These are phyloP conservation scores for Peromyscus polionotus DNA, from an alignment of 2,113 vertebrate species.

Conservation along the genomic window DNA sequence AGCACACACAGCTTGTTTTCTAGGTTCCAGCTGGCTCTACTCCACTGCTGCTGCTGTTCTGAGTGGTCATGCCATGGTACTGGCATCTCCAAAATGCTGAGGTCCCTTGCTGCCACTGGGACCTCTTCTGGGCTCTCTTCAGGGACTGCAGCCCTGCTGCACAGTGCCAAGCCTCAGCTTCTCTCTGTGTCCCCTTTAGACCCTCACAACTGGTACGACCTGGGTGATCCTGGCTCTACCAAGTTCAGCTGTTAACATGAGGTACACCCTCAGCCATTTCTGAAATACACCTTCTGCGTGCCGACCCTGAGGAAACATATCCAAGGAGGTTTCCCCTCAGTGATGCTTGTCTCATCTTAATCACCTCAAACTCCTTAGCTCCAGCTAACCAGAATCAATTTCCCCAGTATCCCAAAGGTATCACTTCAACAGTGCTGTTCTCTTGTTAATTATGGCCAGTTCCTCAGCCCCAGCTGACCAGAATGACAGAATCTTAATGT, in stretches of 20 bases:
- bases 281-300: background rate
- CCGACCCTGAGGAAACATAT: background rate
- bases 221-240: background rate
- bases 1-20: background rate
- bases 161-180: background rate
- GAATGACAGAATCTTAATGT: no score
- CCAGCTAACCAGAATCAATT: background rate
- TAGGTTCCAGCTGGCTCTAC: background rate
- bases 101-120: background rate
- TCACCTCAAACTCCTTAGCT: background rate
- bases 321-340: background rate
- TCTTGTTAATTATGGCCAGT: background rate
- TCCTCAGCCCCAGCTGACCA: background rate
- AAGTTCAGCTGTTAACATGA: background rate
- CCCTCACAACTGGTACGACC: background rate
- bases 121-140: background rate
- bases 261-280: background rate
- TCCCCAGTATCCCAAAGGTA: background rate
- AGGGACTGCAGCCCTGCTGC: background rate
- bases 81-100: background rate
- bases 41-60: background rate
- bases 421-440: background rate
- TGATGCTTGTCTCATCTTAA: background rate
- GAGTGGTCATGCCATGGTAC: background rate
- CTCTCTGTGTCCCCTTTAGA: background rate